Evolutionary conservation across 1,140 invertebrate species (phyloP).

Genomic region (Orchesella cincta): DNA sequence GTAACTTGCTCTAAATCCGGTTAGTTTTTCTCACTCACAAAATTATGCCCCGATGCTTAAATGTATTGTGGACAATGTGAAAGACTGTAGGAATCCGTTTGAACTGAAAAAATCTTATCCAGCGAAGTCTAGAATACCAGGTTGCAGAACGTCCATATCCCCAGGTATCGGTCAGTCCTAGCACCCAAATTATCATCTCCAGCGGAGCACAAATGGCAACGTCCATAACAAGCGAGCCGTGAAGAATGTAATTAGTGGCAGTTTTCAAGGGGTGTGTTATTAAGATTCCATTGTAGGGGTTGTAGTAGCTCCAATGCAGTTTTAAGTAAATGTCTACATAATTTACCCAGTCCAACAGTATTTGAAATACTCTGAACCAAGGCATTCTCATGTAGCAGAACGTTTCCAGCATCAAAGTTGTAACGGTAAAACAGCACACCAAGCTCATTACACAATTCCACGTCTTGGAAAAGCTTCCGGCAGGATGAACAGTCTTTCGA

Average conservation of each 20-base stretch:
- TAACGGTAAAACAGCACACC: constrained; percentile 26
- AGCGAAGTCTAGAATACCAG: constrained; percentile 38
- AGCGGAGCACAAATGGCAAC: constrained; percentile 36
- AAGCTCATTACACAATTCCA: constrained; percentile 38
- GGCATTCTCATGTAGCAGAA: constrained; percentile 6
- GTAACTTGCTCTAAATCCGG: background rate
- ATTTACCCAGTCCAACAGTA: background rate
- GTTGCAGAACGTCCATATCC: constrained; percentile 26
- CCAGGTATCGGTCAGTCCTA: background rate
- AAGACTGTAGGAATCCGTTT: constrained; percentile 36
- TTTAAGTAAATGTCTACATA: constrained; percentile 23
- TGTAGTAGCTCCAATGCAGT: constrained; percentile 45
- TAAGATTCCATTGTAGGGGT: constrained; percentile 12
- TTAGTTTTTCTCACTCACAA: background rate
- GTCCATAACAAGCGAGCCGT: constrained; percentile 40
- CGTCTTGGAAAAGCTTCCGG: constrained; percentile 36
- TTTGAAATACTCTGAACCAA: background rate
- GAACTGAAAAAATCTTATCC: constrained; percentile 39
- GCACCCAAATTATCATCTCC: constrained; percentile 25
- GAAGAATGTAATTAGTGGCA: constrained; percentile 18
- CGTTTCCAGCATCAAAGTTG: constrained; percentile 5
- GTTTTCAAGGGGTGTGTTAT: constrained; percentile 35
- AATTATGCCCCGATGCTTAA: constrained; percentile 28
- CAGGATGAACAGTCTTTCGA: constrained; percentile 37
- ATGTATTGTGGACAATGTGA: constrained; percentile 31